Conservation (phyloP, 1,140 invertebrate genomes). For the Neodiprion lecontei region DNA sequence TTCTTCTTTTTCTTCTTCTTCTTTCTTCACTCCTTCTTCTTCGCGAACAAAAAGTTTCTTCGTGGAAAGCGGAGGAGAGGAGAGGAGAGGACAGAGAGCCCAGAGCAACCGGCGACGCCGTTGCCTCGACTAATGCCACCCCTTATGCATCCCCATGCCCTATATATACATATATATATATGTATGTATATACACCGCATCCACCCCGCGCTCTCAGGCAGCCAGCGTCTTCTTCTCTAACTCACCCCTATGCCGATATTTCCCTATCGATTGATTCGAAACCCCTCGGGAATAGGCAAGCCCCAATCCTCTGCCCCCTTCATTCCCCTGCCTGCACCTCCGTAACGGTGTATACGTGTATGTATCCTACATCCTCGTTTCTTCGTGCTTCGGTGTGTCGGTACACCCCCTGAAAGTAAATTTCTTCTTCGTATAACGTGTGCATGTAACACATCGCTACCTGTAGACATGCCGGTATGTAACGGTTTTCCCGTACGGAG, state of each 20-base stretch:
- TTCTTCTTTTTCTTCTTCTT: too few species aligned
- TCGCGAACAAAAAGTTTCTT: background rate
- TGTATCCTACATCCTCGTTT: too few species aligned
- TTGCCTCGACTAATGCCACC: slow-evolving; percentile 49
- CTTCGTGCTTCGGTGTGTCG: too few species aligned
- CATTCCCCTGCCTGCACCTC: background rate
- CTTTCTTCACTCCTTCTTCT: too few species aligned
- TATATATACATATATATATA: slow-evolving; percentile 11
- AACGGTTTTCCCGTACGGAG: too few species aligned
- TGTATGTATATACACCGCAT: too few species aligned
- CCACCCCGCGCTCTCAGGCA: background rate
- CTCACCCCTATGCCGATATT: slow-evolving; percentile 52
- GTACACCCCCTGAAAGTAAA: too few species aligned
- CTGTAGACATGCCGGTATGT: too few species aligned
- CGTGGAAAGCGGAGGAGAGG: slow-evolving; percentile 19
- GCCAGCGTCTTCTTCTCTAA: slow-evolving; percentile 30
- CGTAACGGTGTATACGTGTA: too few species aligned
- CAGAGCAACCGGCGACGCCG: slow-evolving; percentile 32
- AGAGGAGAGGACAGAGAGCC: slow-evolving; percentile 35
- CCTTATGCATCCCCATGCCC: slow-evolving; percentile 53
- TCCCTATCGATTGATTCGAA: slow-evolving; percentile 60
- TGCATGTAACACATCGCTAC: too few species aligned
- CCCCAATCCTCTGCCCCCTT: background rate
- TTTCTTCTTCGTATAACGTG: too few species aligned
- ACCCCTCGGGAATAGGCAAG: slow-evolving; percentile 5